Base-by-base conservation (phyloP, 2,113 vertebrate species). In the Scopus umbretta region DNA sequence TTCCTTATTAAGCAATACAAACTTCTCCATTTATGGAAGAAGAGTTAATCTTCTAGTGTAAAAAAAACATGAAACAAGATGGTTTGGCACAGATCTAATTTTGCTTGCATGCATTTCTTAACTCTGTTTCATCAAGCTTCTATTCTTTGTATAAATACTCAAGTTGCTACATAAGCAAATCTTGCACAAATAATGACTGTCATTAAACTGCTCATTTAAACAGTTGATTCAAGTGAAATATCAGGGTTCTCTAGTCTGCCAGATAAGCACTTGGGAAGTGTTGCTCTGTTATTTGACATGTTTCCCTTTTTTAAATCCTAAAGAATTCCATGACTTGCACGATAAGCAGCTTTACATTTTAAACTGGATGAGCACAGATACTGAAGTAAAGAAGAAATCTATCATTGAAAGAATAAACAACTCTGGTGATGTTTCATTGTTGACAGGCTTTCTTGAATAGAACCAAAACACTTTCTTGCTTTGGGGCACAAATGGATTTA, bases 321-420 rank as follows among this genome's bases (percentile, higher is more conserved):
- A 95, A 97, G 86, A 76, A 76, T 91, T 86, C 67, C 74, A 76
- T 36, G 66, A 86, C 76, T 93, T 74, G 79, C 90, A 92, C 25
- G 11, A 87, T 92, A 96, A 95, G 53, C 78, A 94, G 91, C 94
- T 97, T 95, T 97, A 95, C 45, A 63, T 92, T 97, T 97, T 82
- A 90, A 95, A 94, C 53, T 92, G 84, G 76, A 80, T 76, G 22
- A 94, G n/a, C 26, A n/a, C 16, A 91, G 74, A 80, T 52, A 92
- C 25, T 38, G 38, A 91, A 85, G 78, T 30, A 71, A 81, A 86
- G 59, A 61, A 86, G 47, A 76, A 89, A 85, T 55, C n/a, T 70
- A 26, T 45, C 43, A 53, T 16, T 73, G 79, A 91, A 78, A 91
- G 80, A 96, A 89, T 72, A 91, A 96, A 92, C 78, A 88, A 62